Conservation (phyloP, 2,888 invertebrate species). For the Dynastes maya region DNA sequence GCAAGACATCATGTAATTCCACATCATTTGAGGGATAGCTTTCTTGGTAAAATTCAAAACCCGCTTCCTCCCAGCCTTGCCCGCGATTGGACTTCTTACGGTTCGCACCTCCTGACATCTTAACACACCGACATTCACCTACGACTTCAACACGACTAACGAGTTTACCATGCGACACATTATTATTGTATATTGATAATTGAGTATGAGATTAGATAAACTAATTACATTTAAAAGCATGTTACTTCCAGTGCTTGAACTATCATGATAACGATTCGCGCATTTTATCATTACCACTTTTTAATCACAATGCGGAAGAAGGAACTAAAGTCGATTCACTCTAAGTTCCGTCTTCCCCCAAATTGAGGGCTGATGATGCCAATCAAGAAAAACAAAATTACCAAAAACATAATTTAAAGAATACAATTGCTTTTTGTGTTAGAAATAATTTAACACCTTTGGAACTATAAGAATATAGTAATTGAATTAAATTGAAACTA, state of each 20-base stretch:
- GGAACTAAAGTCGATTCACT: too few relatives aligned
- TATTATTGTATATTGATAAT: background rate
- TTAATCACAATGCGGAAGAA: background rate
- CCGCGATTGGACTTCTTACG: conserved; percentile 72
- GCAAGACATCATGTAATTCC: conserved; percentile 78
- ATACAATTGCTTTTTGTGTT: too few relatives aligned
- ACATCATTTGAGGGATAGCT: conserved; percentile 80
- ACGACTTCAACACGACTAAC: conserved; percentile 7
- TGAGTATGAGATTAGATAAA: conserved; percentile 27
- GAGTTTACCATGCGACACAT: background rate
- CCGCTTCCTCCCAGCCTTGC: conserved; percentile 88
- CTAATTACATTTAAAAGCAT: background rate
- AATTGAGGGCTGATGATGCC: too few relatives aligned
- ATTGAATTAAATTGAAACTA: too few relatives aligned
- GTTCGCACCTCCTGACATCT: conserved; percentile 77
- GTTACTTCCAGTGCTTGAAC: background rate
- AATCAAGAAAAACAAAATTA: too few relatives aligned
- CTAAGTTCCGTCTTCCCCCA: too few relatives aligned
- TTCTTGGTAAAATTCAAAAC: conserved; percentile 89
- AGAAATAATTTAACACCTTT: too few relatives aligned
- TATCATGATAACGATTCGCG: conserved; percentile 15
- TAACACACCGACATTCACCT: conserved; percentile 33
- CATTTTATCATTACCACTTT: background rate
- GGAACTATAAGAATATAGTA: too few relatives aligned
- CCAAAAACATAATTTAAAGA: too few relatives aligned